Evolutionary conservation across 2,113 vertebrate species (phyloP).

Genomic region (Pogonocichla stellata): DNA sequence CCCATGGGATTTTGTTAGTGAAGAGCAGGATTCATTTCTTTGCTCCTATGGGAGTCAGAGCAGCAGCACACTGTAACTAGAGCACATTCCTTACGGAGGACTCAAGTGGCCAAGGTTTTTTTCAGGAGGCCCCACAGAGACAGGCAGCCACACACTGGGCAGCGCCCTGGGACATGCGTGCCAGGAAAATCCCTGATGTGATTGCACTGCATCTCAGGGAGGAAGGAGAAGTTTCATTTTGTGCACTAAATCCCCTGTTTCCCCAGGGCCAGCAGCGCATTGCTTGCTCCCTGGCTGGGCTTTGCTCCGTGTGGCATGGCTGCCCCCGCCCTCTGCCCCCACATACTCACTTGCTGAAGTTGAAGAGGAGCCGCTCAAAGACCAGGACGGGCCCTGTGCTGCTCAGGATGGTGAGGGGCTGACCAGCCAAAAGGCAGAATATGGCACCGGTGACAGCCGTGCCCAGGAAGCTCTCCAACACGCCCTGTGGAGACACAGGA

Average conservation of each 20-base stretch:
- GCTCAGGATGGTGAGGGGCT: slow-evolving; percentile 95
- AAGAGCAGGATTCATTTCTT: background rate
- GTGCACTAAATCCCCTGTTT: background rate
- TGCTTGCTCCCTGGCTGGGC: background rate
- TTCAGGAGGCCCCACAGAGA: background rate
- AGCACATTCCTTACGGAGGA: background rate
- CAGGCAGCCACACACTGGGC: background rate
- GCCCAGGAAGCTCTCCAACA: slow-evolving; percentile 97
- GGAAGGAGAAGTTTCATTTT: background rate
- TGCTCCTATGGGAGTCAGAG: background rate
- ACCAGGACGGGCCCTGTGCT: slow-evolving; percentile 97
- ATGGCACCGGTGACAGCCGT: slow-evolving; percentile 88
- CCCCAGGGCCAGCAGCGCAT: background rate
- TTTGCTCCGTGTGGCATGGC: background rate
- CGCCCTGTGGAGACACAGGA: slow-evolving; percentile 77
- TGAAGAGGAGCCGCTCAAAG: slow-evolving; percentile 95
- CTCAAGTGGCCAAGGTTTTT: background rate
- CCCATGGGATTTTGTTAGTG: background rate
- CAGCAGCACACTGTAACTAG: background rate
- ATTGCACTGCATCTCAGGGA: background rate
- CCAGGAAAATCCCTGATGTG: background rate
- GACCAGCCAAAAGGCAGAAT: slow-evolving; percentile 92
- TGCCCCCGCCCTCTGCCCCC: background rate
- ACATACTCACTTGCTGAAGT: slow-evolving; percentile 90
- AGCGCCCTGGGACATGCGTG: background rate